Evolutionary conservation across 2,888 invertebrate species (phyloP).

Genomic region (Amblyjoppa fuscipennis): DNA sequence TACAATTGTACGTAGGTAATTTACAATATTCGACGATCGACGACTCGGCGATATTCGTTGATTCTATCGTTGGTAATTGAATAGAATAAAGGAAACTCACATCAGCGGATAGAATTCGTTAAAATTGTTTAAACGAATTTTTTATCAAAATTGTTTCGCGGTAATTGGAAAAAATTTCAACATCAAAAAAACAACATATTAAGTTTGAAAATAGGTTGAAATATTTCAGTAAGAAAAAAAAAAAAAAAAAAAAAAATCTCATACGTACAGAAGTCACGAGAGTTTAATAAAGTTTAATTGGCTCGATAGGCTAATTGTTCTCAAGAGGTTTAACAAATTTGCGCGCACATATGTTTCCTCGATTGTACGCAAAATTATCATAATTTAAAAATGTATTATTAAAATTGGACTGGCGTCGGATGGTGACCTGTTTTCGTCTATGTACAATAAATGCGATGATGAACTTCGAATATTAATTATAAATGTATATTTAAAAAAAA

Average conservation of each 20-base stretch:
- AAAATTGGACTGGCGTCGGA: conserved; percentile 29
- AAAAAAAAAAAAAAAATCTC: not conserved
- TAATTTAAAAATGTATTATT: conserved; percentile 25
- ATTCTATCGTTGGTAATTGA: conserved; percentile 58
- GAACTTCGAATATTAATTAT: conserved; percentile 18
- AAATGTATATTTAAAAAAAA: not conserved
- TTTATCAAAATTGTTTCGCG: not conserved
- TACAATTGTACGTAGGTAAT: conserved; percentile 68
- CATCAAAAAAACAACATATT: not conserved
- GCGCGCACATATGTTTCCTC: not conserved
- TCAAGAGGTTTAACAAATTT: not conserved
- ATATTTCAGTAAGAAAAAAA: no score
- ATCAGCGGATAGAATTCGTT: conserved; percentile 20
- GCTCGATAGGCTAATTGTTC: not conserved
- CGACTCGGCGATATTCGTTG: conserved; percentile 62
- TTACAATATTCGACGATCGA: conserved; percentile 67
- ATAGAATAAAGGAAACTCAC: conserved; percentile 32
- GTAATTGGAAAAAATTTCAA: not conserved
- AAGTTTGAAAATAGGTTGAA: not conserved
- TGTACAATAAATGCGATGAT: conserved; percentile 40
- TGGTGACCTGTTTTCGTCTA: conserved; percentile 30
- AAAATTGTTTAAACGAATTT: not conserved
- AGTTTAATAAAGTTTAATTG: not conserved
- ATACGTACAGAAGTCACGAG: not conserved
- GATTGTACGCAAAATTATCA: conserved; percentile 13